Conservation (phyloP, 2,888 invertebrate genomes). For the Chymomyza caudatula region DNA sequence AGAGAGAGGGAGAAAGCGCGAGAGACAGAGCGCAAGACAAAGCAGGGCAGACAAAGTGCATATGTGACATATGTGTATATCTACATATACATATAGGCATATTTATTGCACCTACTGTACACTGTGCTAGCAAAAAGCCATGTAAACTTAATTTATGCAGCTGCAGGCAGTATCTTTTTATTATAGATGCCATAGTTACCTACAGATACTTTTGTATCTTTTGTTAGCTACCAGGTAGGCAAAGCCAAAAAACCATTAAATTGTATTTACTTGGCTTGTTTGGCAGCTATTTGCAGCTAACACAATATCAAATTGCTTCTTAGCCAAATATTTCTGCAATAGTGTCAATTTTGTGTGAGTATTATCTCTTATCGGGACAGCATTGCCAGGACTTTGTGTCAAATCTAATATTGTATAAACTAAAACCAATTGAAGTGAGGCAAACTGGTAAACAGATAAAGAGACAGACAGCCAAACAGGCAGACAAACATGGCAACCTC, state of each 20-base stretch:
- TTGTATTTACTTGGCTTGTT: neutral
- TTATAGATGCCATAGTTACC: too few species aligned
- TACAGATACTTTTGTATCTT: too few species aligned
- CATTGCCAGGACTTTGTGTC: neutral
- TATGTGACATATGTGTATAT: neutral
- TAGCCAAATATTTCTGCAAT: conserved; percentile 33
- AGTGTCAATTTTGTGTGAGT: neutral
- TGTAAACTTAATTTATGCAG: too few species aligned
- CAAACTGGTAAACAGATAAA: conserved; percentile 31
- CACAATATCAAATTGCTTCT: neutral
- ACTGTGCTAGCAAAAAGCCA: too few species aligned
- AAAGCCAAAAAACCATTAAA: neutral
- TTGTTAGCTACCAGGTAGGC: neutral
- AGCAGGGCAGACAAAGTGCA: conserved; percentile 18
- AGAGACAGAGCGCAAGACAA: neutral
- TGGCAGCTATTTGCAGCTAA: neutral
- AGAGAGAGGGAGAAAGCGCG: neutral
- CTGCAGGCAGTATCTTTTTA: conserved; percentile 20
- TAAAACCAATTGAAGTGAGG: conserved; percentile 6
- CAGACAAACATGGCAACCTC: conserved; percentile 18
- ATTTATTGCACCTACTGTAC: too few species aligned
- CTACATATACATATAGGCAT: neutral
- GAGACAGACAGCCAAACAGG: conserved; percentile 31
- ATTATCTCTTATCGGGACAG: conserved; percentile 27
- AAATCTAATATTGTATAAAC: conserved; percentile 12